These are phyloP conservation scores for Anoplius nigerrimus DNA, from an alignment of 2,888 invertebrate species.

Conservation along the genomic window DNA sequence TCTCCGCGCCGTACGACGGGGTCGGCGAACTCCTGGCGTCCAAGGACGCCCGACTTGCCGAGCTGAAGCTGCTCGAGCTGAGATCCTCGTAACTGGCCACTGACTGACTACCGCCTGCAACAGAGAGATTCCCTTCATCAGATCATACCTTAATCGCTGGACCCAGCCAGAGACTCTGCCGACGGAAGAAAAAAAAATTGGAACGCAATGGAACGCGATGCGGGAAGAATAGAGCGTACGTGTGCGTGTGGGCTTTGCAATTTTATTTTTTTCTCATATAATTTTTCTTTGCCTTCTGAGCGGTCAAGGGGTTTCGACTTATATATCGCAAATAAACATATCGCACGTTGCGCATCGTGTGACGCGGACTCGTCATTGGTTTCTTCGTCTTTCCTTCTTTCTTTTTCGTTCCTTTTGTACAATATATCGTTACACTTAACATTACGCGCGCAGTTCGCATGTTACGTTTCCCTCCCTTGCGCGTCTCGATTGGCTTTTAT, in stretches of 20 bases:
- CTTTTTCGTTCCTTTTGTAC: conserved; percentile 49
- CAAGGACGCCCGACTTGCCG: conserved; percentile 86
- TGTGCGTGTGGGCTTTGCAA: conserved; percentile 1
- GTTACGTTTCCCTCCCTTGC: conserved; percentile 25
- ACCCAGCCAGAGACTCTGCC: too few relatives aligned
- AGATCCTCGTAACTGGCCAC: conserved; percentile 83
- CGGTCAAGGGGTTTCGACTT: too few relatives aligned
- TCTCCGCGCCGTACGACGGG: conserved; percentile 85
- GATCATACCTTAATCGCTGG: too few relatives aligned
- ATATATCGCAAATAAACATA: conserved; percentile 23
- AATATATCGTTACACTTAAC: conserved; percentile 58
- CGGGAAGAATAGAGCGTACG: neutral
- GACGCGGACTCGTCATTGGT: conserved; percentile 15
- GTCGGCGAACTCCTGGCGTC: conserved; percentile 85
- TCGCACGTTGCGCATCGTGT: conserved; percentile 15
- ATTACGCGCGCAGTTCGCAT: conserved; percentile 40
- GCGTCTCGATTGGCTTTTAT: conserved; percentile 16
- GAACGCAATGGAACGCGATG: too few relatives aligned
- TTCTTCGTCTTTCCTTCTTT: conserved; percentile 9
- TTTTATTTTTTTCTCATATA: conserved; percentile 30
- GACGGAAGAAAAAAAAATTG: too few relatives aligned
- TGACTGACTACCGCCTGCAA: conserved; percentile 79
- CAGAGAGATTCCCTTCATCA: conserved; percentile 7
- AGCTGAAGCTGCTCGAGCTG: conserved; percentile 90
- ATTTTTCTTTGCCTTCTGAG: conserved; percentile 12